These are phyloP conservation scores for Nemotelus nigrinus DNA, from an alignment of 2,888 invertebrate species.

Conservation along the genomic window DNA sequence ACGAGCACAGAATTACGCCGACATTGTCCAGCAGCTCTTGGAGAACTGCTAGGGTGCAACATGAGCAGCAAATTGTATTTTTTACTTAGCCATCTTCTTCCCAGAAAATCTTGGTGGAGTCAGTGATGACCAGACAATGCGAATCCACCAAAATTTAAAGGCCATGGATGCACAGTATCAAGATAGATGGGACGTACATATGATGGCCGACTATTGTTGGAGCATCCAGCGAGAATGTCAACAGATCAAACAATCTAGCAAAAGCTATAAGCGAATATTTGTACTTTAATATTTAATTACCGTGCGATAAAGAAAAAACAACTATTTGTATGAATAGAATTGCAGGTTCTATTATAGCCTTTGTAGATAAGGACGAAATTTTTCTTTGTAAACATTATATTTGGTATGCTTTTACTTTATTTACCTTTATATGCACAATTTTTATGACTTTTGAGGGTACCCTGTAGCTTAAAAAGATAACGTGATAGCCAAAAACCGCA, in stretches of 20 bases:
- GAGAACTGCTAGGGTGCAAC: not conserved
- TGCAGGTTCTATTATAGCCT: not conserved
- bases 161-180: constrained; percentile 4
- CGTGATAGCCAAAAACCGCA: too few relatives aligned
- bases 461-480: too few relatives aligned
- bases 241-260: not conserved
- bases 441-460: too few relatives aligned
- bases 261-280: constrained; percentile 5
- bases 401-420: not conserved
- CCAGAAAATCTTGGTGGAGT: constrained; percentile 35
- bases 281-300: not conserved
- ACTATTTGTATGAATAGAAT: not conserved
- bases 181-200: not conserved
- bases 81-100: constrained; percentile 44
- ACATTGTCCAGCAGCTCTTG: not conserved
- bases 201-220: constrained; percentile 17
- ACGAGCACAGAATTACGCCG: not conserved
- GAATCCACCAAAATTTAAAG: constrained; percentile 45
- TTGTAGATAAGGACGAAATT: too few relatives aligned
- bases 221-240: constrained; percentile 7
- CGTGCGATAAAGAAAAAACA: too few relatives aligned
- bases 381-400: not conserved
- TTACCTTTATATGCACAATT: not conserved
- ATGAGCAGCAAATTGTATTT: constrained; percentile 46
- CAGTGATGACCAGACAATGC: constrained; percentile 46